Evolutionary conservation across 2,888 invertebrate genomes (phyloP).

Genomic region (Epistrophe eligans): DNA sequence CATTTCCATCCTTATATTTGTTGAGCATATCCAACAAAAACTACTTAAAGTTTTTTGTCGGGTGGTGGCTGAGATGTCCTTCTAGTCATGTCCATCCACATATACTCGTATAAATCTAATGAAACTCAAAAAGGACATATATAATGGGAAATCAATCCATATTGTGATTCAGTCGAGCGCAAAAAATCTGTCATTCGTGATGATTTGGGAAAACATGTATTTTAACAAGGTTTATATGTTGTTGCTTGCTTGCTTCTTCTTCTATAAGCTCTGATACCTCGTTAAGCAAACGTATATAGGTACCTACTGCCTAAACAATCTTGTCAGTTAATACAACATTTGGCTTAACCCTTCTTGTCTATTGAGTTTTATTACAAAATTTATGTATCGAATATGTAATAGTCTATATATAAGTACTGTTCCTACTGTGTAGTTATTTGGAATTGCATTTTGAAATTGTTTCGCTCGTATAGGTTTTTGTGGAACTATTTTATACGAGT

Average conservation of each 20-base stretch:
- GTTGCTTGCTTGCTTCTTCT: slow-evolving; percentile 12
- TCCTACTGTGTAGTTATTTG: background rate
- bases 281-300: background rate
- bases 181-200: slow-evolving; percentile 58
- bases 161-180: slow-evolving; percentile 61
- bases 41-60: background rate
- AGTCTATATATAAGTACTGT: background rate
- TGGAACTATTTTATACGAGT: background rate
- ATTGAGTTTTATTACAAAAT: slow-evolving; percentile 33
- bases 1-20: slow-evolving; percentile 52
- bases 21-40: slow-evolving; percentile 35
- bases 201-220: slow-evolving; percentile 57
- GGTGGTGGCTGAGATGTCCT: background rate
- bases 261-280: background rate
- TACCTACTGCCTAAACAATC: slow-evolving; percentile 7
- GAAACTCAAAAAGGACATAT: slow-evolving; percentile 39
- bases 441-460: slow-evolving; percentile 2
- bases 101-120: background rate
- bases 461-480: slow-evolving; percentile 5
- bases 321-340: slow-evolving; percentile 28
- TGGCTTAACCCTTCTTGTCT: slow-evolving; percentile 28
- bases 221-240: slow-evolving; percentile 35
- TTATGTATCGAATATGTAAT: background rate
- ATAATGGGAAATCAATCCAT: slow-evolving; percentile 71
- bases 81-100: background rate